Conservation (phyloP, 2,888 invertebrate genomes). For the Zygothrica quintamaculata region DNA sequence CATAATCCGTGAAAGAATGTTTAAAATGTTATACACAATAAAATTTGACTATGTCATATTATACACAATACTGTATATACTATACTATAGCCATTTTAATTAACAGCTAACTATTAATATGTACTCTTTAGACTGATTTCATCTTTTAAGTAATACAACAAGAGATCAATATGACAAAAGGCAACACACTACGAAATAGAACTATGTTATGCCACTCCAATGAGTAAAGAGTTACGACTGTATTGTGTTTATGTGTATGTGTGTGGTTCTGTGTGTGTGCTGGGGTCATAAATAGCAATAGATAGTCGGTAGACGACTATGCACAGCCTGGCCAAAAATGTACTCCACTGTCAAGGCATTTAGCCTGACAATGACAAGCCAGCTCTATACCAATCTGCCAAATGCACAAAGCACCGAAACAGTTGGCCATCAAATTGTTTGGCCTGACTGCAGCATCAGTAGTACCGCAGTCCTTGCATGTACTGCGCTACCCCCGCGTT, state of each 20-base stretch:
- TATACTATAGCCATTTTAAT: too few species aligned
- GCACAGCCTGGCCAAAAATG: constrained; percentile 59
- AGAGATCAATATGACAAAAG: neutral
- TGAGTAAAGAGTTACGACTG: neutral
- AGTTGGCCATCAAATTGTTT: constrained; percentile 72
- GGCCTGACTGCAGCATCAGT: constrained; percentile 47
- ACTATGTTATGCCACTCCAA: neutral
- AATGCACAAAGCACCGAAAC: constrained; percentile 50
- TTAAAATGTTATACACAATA: neutral
- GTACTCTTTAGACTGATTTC: too few species aligned
- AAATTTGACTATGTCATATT: too few species aligned
- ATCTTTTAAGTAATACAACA: too few species aligned
- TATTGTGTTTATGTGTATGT: too few species aligned
- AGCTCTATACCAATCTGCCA: constrained; percentile 47
- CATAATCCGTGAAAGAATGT: constrained; percentile 27
- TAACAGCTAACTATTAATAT: too few species aligned
- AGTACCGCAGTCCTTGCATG: constrained; percentile 24
- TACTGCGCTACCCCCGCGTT: neutral
- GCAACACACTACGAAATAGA: neutral
- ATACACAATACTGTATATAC: too few species aligned
- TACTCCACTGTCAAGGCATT: constrained; percentile 73
- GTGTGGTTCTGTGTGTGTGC: too few species aligned
- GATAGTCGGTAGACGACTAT: constrained; percentile 39
- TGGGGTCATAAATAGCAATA: constrained; percentile 54
- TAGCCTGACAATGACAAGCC: constrained; percentile 75